Percentiles rank a stretch among this genome's conserved stretches.
Evolutionary conservation across 2,113 vertebrate species (phyloP).

Genomic region (Microcebus lehilahytsara): DNA sequence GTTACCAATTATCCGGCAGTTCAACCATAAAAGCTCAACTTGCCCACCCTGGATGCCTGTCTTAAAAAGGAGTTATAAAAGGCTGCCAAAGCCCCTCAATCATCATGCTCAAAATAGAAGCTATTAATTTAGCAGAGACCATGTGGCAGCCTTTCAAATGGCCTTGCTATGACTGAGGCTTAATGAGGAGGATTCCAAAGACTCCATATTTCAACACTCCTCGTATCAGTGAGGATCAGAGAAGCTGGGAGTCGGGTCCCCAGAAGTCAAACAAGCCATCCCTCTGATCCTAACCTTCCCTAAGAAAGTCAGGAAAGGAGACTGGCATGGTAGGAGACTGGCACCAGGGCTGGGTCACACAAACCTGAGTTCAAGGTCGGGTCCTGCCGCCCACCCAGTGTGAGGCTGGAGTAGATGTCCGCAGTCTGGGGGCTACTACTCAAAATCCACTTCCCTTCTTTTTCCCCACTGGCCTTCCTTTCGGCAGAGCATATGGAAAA

Average conservation of each 20-base stretch:
- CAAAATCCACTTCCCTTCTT: neutral
- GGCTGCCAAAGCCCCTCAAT: neutral
- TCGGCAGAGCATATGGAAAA: neutral
- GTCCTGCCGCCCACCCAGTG: rapidly evolving
- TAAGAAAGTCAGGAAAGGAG: neutral
- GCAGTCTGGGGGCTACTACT: neutral
- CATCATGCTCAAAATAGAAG: slow-evolving; percentile 24
- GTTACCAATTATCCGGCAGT: slow-evolving; percentile 72
- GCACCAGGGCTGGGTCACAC: neutral
- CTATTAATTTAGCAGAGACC: neutral
- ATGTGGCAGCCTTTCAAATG: neutral
- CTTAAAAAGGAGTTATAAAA: neutral
- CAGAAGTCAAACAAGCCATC: neutral
- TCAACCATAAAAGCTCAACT: neutral
- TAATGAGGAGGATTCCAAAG: neutral
- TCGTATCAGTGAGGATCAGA: neutral
- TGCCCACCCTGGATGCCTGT: neutral
- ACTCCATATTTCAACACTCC: neutral
- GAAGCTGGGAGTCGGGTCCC: neutral
- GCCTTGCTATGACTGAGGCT: neutral
- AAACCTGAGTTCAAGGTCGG: neutral
- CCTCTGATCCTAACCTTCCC: neutral
- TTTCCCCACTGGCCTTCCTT: neutral
- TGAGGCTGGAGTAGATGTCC: neutral
- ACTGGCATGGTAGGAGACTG: rapidly evolving